Evolutionary conservation across 53 echinoderm and acorn worm genomes (phyloP), one percentile per base, ranked within the genome.

Genomic region (Patiria pectinifera): DNA sequence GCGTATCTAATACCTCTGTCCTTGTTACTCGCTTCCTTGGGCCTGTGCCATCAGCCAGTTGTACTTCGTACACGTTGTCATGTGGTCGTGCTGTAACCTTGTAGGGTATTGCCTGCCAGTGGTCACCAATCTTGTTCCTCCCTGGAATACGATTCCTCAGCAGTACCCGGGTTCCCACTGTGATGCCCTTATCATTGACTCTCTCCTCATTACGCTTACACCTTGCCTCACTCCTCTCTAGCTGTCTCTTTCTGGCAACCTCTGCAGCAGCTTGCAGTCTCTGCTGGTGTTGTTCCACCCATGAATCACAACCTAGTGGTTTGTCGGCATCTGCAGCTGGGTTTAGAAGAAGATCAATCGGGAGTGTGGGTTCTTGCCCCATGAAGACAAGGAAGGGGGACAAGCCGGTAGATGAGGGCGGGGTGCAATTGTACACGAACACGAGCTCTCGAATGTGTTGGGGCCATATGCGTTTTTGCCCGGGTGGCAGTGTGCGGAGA

Each of bases 131-230:
- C 48, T 91, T 82, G 45, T 82, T 80, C 69, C 91, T 62, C 5
- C 91, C 91, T 43, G 63, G 91, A 44, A 82, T 23, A 63, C 48
- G 82, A 82, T 82, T 91, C 45, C 91, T 23, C 45, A 91, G 69
- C 69, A 91, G 81, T 15, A 89, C 89, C 8, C 79, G 77, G 18
- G 58, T 59, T 77, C 72, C 72, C 35, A 91, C 26, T 26, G 66
- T 1, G 26, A 83, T 46, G 12, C 83, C 91, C 45, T 69, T 60
- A 47, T 82, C 83, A 18, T 83, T 69, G n/a, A 49, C 91, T 48
- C 83, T 83, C 72, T 71, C 46, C n/a, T 83, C 83, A 83, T 83
- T 70, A 25, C 91, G 83, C 62, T 83, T 83, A 26, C 83, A 62
- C 25, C 62, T 83, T 60, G 48, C 49, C 82, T 82, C 82, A 58